Percentiles rank a stretch among this genome's conserved stretches.
Evolutionary conservation across 1,140 invertebrate genomes (phyloP).

Genomic region (Drosophila simulans): DNA sequence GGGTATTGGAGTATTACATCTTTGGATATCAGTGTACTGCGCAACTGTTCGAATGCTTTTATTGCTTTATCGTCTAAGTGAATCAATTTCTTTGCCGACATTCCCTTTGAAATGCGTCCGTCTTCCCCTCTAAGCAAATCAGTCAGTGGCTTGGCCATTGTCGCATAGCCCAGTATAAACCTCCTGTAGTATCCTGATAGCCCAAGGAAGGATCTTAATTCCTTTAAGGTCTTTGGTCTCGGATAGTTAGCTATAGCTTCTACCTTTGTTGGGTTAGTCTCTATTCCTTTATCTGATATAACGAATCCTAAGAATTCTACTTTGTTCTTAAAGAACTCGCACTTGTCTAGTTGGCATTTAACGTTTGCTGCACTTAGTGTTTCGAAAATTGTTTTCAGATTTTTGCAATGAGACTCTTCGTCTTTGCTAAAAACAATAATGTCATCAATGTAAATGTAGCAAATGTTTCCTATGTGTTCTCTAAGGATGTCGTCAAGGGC

Average conservation of each 20-base stretch:
- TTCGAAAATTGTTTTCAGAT: not conserved
- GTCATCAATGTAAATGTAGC: not conserved
- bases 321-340: not conserved
- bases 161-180: not conserved
- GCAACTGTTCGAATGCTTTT: not conserved
- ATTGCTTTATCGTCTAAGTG: not conserved
- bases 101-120: no score
- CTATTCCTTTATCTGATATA: not conserved
- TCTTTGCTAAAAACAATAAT: not conserved
- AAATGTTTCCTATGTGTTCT: not conserved
- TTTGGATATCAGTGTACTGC: no score
- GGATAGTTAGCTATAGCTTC: not conserved
- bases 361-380: not conserved
- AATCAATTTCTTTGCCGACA: no score
- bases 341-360: conserved; percentile 1
- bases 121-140: not conserved
- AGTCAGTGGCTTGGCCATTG: not conserved
- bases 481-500: not conserved
- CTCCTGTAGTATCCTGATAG: not conserved
- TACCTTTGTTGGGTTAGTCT: not conserved
- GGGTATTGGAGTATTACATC: no score
- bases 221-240: not conserved
- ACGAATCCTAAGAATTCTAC: not conserved
- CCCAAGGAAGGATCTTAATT: not conserved
- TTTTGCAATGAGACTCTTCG: not conserved